A percentile compares a stretch with the other conserved stretches of the same genome.
Conservation (phyloP, 2,113 vertebrate genomes). For the Hippotragus niger region DNA sequence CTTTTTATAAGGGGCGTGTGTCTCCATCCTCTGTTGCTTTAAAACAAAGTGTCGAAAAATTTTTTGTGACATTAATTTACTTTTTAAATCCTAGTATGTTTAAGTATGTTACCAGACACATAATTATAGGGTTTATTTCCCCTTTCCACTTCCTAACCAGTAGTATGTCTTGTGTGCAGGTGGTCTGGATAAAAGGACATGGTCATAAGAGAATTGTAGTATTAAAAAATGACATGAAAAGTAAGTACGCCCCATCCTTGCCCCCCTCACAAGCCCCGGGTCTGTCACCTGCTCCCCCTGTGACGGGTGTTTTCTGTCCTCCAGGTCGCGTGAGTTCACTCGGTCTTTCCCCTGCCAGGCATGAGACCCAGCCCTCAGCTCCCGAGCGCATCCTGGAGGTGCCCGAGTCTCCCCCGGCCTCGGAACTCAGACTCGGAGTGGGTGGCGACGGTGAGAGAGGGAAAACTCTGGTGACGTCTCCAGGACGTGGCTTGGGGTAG, state of each 20-base stretch:
- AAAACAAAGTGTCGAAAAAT: not conserved
- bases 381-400: conserved; percentile 55
- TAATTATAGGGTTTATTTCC: not conserved
- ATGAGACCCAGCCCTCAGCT: conserved; percentile 61
- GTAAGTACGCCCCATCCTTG: conserved; percentile 76
- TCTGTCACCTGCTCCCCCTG: not conserved
- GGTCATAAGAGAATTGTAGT: conserved; percentile 99
- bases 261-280: no score
- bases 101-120: not conserved
- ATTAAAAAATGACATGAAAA: conserved; percentile 99
- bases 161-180: conserved; percentile 80
- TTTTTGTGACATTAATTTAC: not conserved
- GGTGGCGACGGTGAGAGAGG: conserved; percentile 61
- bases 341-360: conserved; percentile 71
- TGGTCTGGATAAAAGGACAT: conserved; percentile 99
- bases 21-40: not conserved
- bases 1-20: not conserved
- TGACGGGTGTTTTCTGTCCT: not conserved
- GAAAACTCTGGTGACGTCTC: no score
- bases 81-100: not conserved
- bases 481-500: not conserved
- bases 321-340: conserved; percentile 80
- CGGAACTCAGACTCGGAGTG: conserved; percentile 63
- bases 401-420: conserved; percentile 38
- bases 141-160: conserved; percentile 45